Base-by-base conservation (phyloP, 2,888 invertebrate species). In the Aspidiotus rigidus region DNA sequence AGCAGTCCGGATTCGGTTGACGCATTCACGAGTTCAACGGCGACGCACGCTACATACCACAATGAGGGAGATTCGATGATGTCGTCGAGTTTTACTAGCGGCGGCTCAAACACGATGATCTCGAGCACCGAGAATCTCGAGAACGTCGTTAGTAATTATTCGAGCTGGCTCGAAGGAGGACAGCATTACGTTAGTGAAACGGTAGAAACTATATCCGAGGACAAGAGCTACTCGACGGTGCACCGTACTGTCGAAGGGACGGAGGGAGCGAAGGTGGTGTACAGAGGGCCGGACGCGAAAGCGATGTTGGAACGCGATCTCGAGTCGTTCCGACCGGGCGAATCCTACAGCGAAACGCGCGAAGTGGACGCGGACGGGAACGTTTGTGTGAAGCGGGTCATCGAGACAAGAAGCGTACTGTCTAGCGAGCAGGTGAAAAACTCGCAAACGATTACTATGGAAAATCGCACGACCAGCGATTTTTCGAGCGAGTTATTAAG, bases 11-110 rank as follows among this genome's bases (percentile, higher is more conserved):
- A 87, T 73, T 88, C 87, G 73, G 77, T 89, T 66, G 90, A 90
- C 75, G 86, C 85, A 5, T 28, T 28, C 28, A 87, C 89, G 9
- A 89, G 89, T 74, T 88, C 89, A 0, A 86, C 86, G 60, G 89
- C 88, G 0, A 90, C 90, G 2, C 85, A 90, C 74, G 90, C 90
- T 11, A 90, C 90, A 0, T 89, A 88, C 76, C 89, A 89, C 76
- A 89, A 87, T 73, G 90, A 90, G 77, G 87, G 87, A 0, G 90
- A 90, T 75, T 91, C 90, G 0, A 85, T 89, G 54, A 89, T 90
- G 86, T 90, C 90, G 0, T 89, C 90, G 67, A 90, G 90, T 77
- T 84, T 90, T 67, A 90, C 90, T 17, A 90, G 90, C 77, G 85
- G 84, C 72, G 90, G 89, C 73, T 90, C 90, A 70, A 90, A 89